These are phyloP conservation scores for Cotesia congregata DNA, from an alignment of 2,888 invertebrate species.

Conservation along the genomic window DNA sequence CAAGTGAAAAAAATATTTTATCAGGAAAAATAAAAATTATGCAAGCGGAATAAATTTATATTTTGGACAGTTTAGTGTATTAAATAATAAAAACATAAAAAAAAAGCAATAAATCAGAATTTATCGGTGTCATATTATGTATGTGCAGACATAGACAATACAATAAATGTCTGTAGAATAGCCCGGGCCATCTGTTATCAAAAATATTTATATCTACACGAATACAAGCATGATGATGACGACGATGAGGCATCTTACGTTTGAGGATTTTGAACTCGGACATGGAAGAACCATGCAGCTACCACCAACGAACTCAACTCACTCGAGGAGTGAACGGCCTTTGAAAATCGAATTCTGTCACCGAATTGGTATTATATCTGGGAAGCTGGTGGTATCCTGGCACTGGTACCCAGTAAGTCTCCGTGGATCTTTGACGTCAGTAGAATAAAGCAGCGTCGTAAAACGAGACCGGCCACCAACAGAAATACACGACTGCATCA, in stretches of 20 bases:
- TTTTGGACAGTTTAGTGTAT: not conserved
- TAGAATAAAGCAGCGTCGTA: slow-evolving; percentile 55
- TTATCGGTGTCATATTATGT: not conserved
- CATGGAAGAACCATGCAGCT: not conserved
- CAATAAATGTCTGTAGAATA: not conserved
- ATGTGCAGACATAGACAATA: not conserved
- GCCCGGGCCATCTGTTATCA: slow-evolving; percentile 1
- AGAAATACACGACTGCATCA: slow-evolving; percentile 56
- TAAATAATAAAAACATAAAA: not conserved
- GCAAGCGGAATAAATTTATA: not conserved
- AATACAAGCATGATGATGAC: not conserved
- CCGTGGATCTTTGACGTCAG: slow-evolving; percentile 58
- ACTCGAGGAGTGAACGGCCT: slow-evolving; percentile 48
- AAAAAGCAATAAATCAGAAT: not conserved
- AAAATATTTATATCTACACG: not conserved
- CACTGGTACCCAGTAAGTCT: slow-evolving; percentile 17
- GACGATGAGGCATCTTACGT: slow-evolving; percentile 4
- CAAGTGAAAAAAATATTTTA: not conserved
- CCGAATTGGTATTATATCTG: not conserved
- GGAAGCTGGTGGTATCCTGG: slow-evolving; percentile 1
- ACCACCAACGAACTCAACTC: not conserved
- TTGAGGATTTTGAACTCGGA: slow-evolving; percentile 48
- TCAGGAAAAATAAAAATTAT: not conserved
- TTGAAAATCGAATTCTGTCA: slow-evolving; percentile 23
- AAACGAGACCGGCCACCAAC: slow-evolving; percentile 55